Base-by-base conservation (phyloP, 64 coral and sea anemone species). In the Montipora efflorescens region DNA sequence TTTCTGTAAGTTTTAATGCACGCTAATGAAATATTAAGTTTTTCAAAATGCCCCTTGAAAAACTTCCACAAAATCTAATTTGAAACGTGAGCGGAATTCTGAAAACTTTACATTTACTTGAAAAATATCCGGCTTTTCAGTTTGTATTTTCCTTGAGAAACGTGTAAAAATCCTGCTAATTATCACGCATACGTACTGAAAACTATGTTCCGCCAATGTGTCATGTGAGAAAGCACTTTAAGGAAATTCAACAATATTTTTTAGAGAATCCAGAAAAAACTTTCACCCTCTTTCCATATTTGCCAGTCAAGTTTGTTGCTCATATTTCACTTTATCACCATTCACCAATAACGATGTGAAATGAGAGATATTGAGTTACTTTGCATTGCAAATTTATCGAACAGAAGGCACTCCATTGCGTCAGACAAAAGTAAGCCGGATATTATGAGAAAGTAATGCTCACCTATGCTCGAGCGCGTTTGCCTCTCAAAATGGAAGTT, bases 361-460 rank as follows among this genome's bases (percentile, higher is more conserved):
- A 86, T 86, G 46, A 12, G 66, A 67, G 66, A 48, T 86, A 71
- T 71, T 19, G 16, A 70, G 18, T 71, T 86, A 8, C 44, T 86
- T 86, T 86, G 82, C 62, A 71, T 48, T 86, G 82, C 82, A 68
- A 86, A 86, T 86, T 36, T 36, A 36, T 36, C 36, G 36, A 36
- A 36, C 36, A 36, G 36, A 36, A 36, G 36, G 36, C 36, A 36
- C 36, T 36, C 36, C 36, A 36, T 36, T 36, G 36, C 36, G 36
- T 36, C 36, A 36, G 36, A 36, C 36, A 36, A 36, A 36, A 2
- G 36, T 36, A 36, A 55, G 59, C 22, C 59, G 16, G 57, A 83
- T 83, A 64, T 83, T 10, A 10, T 10, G 52, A 36, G 36, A 36
- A 57, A 57, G 53, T 57, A 57, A 6, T 57, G 61, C 61, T 64